Evolutionary conservation across 1,140 invertebrate genomes (phyloP).

Genomic region (Drosophila setifemur): DNA sequence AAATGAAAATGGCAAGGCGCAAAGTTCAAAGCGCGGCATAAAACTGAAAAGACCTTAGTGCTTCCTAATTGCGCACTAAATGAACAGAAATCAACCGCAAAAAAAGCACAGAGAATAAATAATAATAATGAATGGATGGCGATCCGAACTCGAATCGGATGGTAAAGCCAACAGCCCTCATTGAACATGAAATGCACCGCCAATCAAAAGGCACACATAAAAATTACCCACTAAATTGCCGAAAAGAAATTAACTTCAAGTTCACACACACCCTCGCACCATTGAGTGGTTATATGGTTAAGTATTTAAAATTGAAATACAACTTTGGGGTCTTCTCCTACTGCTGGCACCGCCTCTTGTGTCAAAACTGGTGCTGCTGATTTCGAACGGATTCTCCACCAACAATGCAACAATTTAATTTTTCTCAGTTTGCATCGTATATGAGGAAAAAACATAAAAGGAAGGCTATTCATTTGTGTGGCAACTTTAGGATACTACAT

Average conservation of each 20-base stretch:
- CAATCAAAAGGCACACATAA: conserved; percentile 77
- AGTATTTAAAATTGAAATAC: conserved; percentile 43
- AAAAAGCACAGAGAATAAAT: conserved; percentile 40
- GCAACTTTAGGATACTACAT: too few relatives aligned
- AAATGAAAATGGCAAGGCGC: conserved; percentile 25
- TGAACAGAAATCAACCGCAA: conserved; percentile 43
- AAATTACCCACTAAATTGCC: conserved; percentile 71
- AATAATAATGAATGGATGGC: conserved; percentile 65
- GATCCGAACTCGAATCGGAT: conserved; percentile 40
- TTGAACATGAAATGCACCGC: conserved; percentile 70
- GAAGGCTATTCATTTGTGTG: too few relatives aligned
- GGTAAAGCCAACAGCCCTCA: conserved; percentile 43
- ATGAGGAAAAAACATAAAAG: too few relatives aligned
- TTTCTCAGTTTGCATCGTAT: conserved; percentile 27
- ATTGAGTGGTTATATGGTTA: conserved; percentile 21
- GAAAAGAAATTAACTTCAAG: conserved; percentile 58
- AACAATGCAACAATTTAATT: conserved; percentile 62
- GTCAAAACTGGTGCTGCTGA: conserved; percentile 74
- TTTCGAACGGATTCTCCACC: conserved; percentile 34
- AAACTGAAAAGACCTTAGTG: conserved; percentile 65
- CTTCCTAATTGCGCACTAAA: conserved; percentile 78
- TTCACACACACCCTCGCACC: background rate
- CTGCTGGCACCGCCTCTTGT: conserved; percentile 63
- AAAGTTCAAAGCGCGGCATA: conserved; percentile 67
- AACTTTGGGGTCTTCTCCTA: conserved; percentile 3